A percentile compares a stretch with the other conserved stretches of the same genome.
Evolutionary conservation across 1,140 invertebrate species (phyloP).

Genomic region (Diorhabda carinulata): DNA sequence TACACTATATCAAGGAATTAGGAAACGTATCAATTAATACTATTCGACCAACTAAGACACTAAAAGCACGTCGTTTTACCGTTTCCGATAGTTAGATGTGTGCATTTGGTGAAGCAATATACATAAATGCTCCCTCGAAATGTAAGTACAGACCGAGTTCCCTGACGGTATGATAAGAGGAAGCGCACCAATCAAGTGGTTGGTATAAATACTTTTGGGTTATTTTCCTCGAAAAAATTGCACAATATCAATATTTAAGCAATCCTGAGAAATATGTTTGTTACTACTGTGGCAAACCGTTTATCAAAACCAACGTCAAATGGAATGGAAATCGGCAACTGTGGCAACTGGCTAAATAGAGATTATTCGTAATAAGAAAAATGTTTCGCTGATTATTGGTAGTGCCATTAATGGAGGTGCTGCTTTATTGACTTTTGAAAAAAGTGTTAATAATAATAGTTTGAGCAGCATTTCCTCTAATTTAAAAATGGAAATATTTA

Average conservation of each 20-base stretch:
- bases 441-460: background rate
- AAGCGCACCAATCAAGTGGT: background rate
- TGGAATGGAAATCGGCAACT: background rate
- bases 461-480: background rate
- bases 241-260: background rate
- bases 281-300: background rate
- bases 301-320: background rate
- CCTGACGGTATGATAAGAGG: background rate
- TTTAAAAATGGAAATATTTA: background rate
- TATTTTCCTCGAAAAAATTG: background rate
- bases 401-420: background rate
- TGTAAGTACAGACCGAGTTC: background rate
- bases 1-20: background rate
- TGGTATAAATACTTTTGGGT: background rate
- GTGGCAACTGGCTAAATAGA: background rate
- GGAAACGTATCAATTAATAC: background rate
- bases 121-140: background rate
- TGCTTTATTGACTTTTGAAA: background rate
- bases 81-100: background rate
- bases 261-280: background rate
- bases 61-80: background rate
- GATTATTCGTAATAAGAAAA: background rate
- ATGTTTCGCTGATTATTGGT: background rate
- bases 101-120: background rate
- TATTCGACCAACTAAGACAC: background rate